Conservation (phyloP, 2,113 vertebrate species). For the Platanista minor region DNA sequence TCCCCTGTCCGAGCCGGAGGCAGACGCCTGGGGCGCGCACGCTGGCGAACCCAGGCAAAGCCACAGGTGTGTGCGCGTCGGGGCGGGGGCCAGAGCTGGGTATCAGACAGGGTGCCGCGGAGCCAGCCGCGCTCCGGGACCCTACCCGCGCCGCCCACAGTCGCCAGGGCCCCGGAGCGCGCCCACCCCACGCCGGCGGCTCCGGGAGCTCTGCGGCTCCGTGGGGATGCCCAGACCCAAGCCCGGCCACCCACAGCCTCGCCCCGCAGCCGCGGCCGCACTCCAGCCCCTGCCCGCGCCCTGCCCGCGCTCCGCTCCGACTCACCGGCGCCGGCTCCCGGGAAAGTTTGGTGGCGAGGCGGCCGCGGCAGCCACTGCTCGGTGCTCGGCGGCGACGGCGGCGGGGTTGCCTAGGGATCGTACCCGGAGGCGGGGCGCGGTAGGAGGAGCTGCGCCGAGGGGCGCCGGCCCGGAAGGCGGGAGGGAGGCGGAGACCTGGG, state of each 20-base stretch:
- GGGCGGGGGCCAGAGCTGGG: not conserved
- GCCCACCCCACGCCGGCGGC: not conserved
- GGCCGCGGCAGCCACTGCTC: not conserved
- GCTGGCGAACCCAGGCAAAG: not conserved
- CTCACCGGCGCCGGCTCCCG: conserved; percentile 50
- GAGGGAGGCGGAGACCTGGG: not conserved
- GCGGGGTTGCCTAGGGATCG: not conserved
- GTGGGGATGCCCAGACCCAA: not conserved
- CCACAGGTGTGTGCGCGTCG: conserved; percentile 54
- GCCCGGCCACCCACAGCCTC: not conserved
- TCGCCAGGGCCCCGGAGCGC: not conserved
- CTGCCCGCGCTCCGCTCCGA: not conserved
- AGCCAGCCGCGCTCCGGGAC: not conserved
- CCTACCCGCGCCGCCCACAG: not conserved
- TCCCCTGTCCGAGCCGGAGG: fast-evolving
- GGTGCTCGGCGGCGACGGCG: not conserved
- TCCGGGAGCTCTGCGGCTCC: not conserved
- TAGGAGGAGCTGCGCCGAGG: not conserved
- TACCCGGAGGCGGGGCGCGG: not conserved
- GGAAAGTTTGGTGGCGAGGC: conserved; percentile 60
- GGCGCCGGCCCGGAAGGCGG: not conserved
- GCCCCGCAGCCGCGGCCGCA: not conserved
- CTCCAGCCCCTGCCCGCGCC: not conserved
- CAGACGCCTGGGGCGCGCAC: not conserved
- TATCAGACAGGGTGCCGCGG: not conserved